Evolutionary conservation across 1,140 invertebrate species (phyloP), one percentile per base, ranked within the genome.

Genomic region (Adoxophyes honmai): DNA sequence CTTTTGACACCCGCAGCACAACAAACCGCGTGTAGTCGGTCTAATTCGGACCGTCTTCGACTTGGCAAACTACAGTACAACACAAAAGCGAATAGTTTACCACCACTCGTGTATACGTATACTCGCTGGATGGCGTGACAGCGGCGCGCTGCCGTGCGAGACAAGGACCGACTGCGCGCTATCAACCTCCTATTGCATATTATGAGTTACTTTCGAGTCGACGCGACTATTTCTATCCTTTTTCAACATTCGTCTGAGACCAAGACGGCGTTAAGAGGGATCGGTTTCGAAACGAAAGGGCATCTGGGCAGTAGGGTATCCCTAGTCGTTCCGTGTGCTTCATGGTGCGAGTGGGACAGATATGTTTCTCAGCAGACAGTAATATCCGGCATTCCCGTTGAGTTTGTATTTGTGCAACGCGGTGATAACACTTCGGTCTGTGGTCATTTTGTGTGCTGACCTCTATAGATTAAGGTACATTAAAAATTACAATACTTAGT

Each of bases 371-470:
- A 48, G 42, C n/a, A 21, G 60, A 48, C 61, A 16, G 28, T 59
- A 6, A 28, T 77, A 78, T 84, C 81, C 78, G 75, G 81, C 75
- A 79, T 81, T 80, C 73, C 75, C 62, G 77, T 80, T 73, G 21
- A 28, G 2, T 28, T 60, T 64, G 71, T 73, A 70, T 70, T 68
- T 70, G 67, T 73, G 57, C 64, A 39, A 55, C 59, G 66, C 70
- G 68, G 72, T 73, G 66, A 62, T 60, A 52, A 56, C 62, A 60
- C 62, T 39, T 38, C 63, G 64, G 55, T 48, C 59, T 66, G 58
- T 63, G 70, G 71, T 67, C 73, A 71, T 52, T 57, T 7, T 59
- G 33, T 48, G 14, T 62, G 39, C 62, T 74, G 77, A 76, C 75
- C 75, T 75, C 70, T 73, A 65, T 73, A 66, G 42, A 58, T 67